Percentiles rank a stretch among this genome's conserved stretches.
Conservation (phyloP, 1,140 invertebrate species). For the Drosophila santomea region DNA sequence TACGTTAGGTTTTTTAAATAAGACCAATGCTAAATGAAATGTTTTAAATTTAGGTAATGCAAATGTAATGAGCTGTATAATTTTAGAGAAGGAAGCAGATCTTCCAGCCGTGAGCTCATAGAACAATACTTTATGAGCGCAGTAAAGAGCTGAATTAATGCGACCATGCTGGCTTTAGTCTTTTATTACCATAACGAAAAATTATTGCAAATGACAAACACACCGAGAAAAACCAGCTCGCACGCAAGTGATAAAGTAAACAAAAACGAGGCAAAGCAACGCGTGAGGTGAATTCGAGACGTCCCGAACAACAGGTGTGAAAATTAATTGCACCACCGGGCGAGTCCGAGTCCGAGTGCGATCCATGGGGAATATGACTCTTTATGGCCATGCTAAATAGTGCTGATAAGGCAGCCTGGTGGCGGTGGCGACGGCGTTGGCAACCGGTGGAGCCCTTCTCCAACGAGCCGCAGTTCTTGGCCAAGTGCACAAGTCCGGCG, state of each 20-base stretch:
- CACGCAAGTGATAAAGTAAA: constrained; percentile 73
- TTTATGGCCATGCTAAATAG: constrained; percentile 45
- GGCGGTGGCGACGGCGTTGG: neutral
- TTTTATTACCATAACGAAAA: constrained; percentile 69
- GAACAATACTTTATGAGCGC: constrained; percentile 14
- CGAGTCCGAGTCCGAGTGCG: constrained; percentile 33
- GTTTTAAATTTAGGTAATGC: constrained; percentile 15
- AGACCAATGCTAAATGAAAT: neutral
- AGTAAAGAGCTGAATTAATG: constrained; percentile 23
- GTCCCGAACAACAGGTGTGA: constrained; percentile 62
- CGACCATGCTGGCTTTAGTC: constrained; percentile 13
- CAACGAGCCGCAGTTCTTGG: neutral
- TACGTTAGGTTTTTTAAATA: neutral
- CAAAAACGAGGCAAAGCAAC: constrained; percentile 36
- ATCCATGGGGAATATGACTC: constrained; percentile 51
- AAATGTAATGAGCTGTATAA: constrained; percentile 5
- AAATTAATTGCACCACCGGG: constrained; percentile 54
- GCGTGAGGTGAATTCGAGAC: constrained; percentile 49
- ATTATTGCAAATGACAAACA: constrained; percentile 56
- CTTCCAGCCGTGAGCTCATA: constrained; percentile 15
- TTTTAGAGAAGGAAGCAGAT: constrained; percentile 7
- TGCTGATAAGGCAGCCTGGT: constrained; percentile 40
- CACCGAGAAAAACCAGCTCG: constrained; percentile 43
- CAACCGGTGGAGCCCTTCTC: constrained; percentile 16
- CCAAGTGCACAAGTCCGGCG: constrained; percentile 1